Percentiles rank a stretch among this genome's conserved stretches.
Conservation (phyloP, 2,888 invertebrate genomes). For the Lissonota sp. region DNA sequence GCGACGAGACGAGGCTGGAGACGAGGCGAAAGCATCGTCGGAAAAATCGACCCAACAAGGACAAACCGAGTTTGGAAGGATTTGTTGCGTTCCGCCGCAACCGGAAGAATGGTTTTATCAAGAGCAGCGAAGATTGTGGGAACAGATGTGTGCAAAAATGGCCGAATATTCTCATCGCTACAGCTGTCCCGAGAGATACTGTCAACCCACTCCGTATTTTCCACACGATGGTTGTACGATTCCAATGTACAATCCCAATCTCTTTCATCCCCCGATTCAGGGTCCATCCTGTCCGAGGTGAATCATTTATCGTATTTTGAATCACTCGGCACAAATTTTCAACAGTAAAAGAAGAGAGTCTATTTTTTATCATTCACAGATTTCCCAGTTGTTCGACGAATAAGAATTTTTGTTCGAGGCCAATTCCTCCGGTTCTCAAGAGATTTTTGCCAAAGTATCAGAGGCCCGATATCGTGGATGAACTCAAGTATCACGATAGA, state of each 20-base stretch:
- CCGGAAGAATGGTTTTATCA: conserved; percentile 55
- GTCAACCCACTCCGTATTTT: conserved; percentile 22
- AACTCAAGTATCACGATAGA: conserved; percentile 72
- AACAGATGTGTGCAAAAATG: conserved; percentile 61
- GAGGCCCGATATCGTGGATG: conserved; percentile 69
- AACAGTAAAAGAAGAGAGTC: not conserved
- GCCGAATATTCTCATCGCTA: conserved; percentile 58
- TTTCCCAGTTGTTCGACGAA: conserved; percentile 24
- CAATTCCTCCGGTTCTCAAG: conserved; percentile 68
- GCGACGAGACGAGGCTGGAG: conserved; percentile 1
- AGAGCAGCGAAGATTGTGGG: conserved; percentile 57
- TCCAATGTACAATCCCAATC: conserved; percentile 64
- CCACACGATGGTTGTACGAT: conserved; percentile 43
- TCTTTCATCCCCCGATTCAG: conserved; percentile 37
- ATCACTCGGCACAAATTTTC: not conserved
- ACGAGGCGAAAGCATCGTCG: conserved; percentile 10
- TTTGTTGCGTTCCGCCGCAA: conserved; percentile 2
- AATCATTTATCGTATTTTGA: not conserved
- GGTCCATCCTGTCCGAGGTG: conserved; percentile 37
- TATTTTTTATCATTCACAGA: conserved; percentile 16
- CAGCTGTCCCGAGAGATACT: conserved; percentile 36
- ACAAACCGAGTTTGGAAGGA: conserved; percentile 7
- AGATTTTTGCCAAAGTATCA: conserved; percentile 72
- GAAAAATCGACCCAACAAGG: conserved; percentile 31
- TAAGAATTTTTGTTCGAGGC: not conserved